Evolutionary conservation across 2,797 vertebrate species (phyloP).

Genomic region (Diglossa cyanea): DNA sequence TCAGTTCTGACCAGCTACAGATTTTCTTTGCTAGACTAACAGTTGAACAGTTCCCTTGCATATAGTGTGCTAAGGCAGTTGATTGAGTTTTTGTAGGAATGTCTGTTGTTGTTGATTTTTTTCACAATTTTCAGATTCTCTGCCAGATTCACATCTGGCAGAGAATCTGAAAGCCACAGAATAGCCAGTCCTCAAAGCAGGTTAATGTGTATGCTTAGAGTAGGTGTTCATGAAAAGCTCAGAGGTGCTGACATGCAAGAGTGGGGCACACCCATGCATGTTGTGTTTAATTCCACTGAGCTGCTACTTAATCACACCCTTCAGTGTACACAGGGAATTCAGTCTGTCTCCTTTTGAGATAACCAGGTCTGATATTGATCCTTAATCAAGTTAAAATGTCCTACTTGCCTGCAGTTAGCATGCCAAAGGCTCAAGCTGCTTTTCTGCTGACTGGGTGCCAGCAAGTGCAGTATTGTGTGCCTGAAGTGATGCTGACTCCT

Average conservation of each 20-base stretch:
- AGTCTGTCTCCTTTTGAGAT: not conserved
- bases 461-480: fast-evolving
- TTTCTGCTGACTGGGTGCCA: not conserved
- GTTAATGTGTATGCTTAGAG: not conserved
- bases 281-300: not conserved
- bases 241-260: not conserved
- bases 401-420: fast-evolving
- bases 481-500: not conserved
- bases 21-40: not conserved
- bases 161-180: not conserved
- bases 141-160: not conserved
- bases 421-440: not conserved
- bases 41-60: not conserved
- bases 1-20: not conserved
- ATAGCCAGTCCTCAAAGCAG: not conserved
- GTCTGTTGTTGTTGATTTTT: not conserved
- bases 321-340: fast-evolving
- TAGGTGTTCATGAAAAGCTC: not conserved
- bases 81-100: not conserved
- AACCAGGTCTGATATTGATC: not conserved
- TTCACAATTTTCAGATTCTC: too few species aligned
- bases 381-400: not conserved
- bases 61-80: not conserved
- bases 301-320: not conserved
- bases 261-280: not conserved